Conservation (phyloP, 2,797 vertebrate genomes). For the Hippocampus kuda region DNA sequence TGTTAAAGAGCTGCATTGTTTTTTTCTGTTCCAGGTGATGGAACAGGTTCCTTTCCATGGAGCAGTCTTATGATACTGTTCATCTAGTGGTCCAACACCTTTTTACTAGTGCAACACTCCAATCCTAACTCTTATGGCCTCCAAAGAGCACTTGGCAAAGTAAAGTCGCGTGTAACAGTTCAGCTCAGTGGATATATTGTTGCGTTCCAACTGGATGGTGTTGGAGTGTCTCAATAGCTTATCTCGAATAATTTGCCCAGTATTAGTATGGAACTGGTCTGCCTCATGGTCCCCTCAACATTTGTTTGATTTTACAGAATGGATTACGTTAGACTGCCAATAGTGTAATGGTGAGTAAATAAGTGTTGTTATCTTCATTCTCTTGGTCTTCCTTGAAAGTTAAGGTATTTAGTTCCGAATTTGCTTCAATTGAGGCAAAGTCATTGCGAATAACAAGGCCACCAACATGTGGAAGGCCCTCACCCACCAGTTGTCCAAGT, state of each 20-base stretch:
- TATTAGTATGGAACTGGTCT: no score
- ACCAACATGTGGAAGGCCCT: slow-evolving; percentile 19
- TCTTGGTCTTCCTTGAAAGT: slow-evolving; percentile 1
- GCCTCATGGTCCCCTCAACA: not conserved
- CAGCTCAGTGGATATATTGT: no score
- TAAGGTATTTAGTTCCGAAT: slow-evolving; percentile 21
- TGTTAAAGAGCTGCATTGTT: not conserved
- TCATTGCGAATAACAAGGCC: slow-evolving; percentile 46
- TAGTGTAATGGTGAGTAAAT: no score
- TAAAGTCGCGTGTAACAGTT: not conserved
- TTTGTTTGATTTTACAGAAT: not conserved
- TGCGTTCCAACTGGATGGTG: no score
- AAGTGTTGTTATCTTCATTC: not conserved
- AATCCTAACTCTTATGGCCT: no score
- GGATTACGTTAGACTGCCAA: not conserved
- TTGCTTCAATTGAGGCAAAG: slow-evolving; percentile 45
- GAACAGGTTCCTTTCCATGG: slow-evolving; percentile 29
- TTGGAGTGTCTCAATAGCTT: no score
- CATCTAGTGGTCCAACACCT: slow-evolving; percentile 21
- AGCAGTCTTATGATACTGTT: slow-evolving; percentile 17
- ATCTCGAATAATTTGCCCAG: no score
- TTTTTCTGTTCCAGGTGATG: slow-evolving; percentile 42
- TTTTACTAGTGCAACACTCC: no score
- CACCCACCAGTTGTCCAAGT: not conserved
- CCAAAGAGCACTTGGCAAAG: no score